Evolutionary conservation across 2,113 vertebrate genomes (phyloP).

Genomic region (Marcusenius ussheri): DNA sequence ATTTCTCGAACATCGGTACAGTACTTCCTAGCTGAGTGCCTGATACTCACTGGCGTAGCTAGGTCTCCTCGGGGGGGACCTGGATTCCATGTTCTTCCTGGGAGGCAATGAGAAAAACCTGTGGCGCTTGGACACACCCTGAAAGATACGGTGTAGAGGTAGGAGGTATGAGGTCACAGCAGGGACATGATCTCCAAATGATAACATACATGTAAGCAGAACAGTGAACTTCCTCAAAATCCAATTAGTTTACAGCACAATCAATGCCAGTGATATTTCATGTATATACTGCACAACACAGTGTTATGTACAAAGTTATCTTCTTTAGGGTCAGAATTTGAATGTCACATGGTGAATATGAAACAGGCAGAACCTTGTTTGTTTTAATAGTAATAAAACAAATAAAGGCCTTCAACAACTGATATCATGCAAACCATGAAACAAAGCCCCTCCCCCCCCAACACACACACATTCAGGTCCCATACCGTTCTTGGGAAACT

Average conservation of each 20-base stretch:
- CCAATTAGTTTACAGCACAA: not conserved
- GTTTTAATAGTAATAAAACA: not conserved
- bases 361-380: not conserved
- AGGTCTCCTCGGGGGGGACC: constrained; percentile 31
- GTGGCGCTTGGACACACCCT: constrained; percentile 43
- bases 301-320: not conserved
- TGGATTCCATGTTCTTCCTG: constrained; percentile 49
- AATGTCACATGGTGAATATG: not conserved
- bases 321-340: not conserved
- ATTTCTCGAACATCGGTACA: not conserved
- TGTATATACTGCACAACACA: not conserved
- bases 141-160: not conserved
- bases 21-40: not conserved
- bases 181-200: not conserved
- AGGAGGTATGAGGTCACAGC: not conserved
- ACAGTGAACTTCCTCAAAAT: not conserved
- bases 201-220: not conserved
- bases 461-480: not conserved
- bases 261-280: not conserved
- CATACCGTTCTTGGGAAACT: constrained; percentile 66
- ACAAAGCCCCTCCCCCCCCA: not conserved
- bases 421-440: not conserved
- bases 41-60: constrained; percentile 37
- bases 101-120: constrained; percentile 63
- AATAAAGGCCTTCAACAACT: not conserved